Base-by-base conservation (phyloP, 35 echinoderm and acorn worm species). In the Stichopus chloronotus region DNA sequence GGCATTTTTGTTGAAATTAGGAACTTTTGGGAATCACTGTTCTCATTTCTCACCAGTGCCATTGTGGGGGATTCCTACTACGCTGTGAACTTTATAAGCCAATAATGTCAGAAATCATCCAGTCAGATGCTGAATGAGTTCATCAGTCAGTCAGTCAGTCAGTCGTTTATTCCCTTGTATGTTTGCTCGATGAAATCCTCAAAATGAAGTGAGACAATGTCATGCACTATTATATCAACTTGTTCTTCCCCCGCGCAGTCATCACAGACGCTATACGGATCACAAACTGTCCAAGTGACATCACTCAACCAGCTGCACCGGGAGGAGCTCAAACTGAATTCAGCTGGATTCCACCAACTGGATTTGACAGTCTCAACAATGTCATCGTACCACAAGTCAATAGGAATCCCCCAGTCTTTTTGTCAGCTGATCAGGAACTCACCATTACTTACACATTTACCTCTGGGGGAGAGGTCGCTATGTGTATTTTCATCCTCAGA, bases 331-430 rank as follows among this genome's bases (percentile, higher is more conserved):
- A 6, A 2, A 55, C 87, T 71, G 65, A 72, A 72, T 89, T 89
- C 13, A 89, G 9, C 59, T 89, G 87, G 87, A 72, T 21, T 14
- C 59, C 87, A 72, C 87, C 87, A 2, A 89, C 60, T 30, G 87
- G 87, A 24, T 17, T 25, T 23, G 87, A 89, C 43, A 72, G 21
- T 1, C 25, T 72, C 6, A 71, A 71, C 55, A 89, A 89, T 54
- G 24, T 11, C 61, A 89, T 89, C 61, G 4, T 89, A 10, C 87
- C 87, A 8, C 57, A 59, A 71, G 87, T 72, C 3, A 89, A 89
- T 55, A 30, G 59, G 23, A 14, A 14, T 89, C 87, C 87, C 19
- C 87, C 87, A 10, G 87, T 89, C 13, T 89, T 89, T 54, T 72
- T 89, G 61, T 23, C 13, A 25, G 9, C 87, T 5, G 17, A 63